Evolutionary conservation across 37 sponge, comb jelly and placozoan genomes (phyloP).

Genomic region (Tethya wilhelma): DNA sequence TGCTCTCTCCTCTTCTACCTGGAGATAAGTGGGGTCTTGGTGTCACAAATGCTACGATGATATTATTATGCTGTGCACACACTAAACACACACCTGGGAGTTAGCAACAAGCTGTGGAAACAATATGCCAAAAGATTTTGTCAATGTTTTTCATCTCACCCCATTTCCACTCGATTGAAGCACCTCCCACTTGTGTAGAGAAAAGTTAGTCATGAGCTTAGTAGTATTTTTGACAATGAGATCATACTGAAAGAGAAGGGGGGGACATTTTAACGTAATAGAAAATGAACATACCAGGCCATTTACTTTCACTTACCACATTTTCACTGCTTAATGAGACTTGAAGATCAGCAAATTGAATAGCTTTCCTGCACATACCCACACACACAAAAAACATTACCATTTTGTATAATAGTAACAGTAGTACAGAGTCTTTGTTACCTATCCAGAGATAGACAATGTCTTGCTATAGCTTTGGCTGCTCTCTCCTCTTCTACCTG

Average conservation of each 20-base stretch:
- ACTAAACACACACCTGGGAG: conserved; percentile 3
- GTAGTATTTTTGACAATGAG: conserved; percentile 17
- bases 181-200: neutral
- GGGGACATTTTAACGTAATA: neutral
- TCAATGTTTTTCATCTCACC: too few relatives aligned
- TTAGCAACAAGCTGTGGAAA: conserved; percentile 21
- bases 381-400: neutral
- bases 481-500: conserved; percentile 55
- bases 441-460: conserved; percentile 53
- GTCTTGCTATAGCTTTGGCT: conserved; percentile 42
- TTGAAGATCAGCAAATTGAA: conserved; percentile 12
- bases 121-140: conserved; percentile 28
- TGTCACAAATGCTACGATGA: neutral
- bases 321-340: conserved; percentile 28
- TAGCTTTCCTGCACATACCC: conserved; percentile 7
- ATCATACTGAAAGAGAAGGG: conserved; percentile 9
- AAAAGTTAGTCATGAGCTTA: conserved; percentile 32
- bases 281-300: neutral
- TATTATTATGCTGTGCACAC: neutral
- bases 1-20: conserved; percentile 53
- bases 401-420: neutral
- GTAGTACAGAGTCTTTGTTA: neutral
- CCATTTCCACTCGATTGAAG: too few relatives aligned
- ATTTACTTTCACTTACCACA: conserved; percentile 17
- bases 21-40: neutral